Base-by-base conservation (phyloP, 2,888 invertebrate genomes). In the Philopedon plagiatum region DNA sequence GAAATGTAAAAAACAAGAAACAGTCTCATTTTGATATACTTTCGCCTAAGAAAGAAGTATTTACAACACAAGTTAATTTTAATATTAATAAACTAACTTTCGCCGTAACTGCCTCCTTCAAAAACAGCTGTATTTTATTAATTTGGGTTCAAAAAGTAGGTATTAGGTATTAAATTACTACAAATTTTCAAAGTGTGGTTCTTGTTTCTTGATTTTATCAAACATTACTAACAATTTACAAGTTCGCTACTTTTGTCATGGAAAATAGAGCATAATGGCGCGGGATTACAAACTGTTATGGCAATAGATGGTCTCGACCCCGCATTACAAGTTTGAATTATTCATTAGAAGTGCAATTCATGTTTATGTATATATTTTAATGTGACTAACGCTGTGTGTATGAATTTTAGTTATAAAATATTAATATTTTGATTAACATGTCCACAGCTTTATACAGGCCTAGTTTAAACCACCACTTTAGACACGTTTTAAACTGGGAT, bases 291-390 rank as follows among this genome's bases (percentile, higher is more conserved):
- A 49, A 23, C 49, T 49, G 49, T 49, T 49, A 49, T 49, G 49
- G 23, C 21, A 49, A 49, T 49, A 49, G 49, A 49, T 23, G 49
- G 49, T 21, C 19, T 49, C 23, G 4, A 49, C 23, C n/a, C 21
- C n/a, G 49, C 49, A 49, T 49, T 49, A 49, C 49, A 23, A 5
- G n/a, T 23, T 11, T 49, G 49, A 49, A 49, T 49, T 49, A 49
- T 49, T 49, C 49, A 49, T 49, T 49, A 49, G 49, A 5, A 23
- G 49, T 49, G 44, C n/a, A 49, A 49, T 49, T 49, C 23, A 49
- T 49, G 49, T 49, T 49, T 49, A 49, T 49, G 4, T 15, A 49
- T 49, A 49, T 44, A 44, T 44, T 44, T 44, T 44, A 44, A 44
- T 44, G 8, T 19, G 44, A 1, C 44, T 19, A 44, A 44, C 44